phyloP scores from a whole-genome alignment of 2,113 vertebrate genomes.

The Dipodomys ordii region DNA sequence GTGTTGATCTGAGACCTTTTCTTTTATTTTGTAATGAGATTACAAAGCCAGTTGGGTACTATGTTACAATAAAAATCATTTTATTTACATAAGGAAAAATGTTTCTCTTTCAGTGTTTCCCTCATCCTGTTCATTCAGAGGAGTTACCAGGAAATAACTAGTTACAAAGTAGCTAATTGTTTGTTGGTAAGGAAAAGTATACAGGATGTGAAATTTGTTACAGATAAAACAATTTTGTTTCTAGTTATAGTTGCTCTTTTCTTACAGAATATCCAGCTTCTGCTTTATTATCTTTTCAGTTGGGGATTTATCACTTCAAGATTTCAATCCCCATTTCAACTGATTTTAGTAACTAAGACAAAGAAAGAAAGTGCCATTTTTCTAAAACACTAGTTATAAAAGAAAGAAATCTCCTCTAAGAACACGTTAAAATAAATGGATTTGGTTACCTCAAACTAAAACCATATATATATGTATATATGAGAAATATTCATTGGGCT shows the following conservation, averaged over 20 bases:
- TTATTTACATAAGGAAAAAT: neutral
- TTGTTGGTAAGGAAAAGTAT: conserved; percentile 23
- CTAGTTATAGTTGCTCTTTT: conserved; percentile 18
- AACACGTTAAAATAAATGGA: conserved; percentile 46
- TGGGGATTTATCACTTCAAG: conserved; percentile 43
- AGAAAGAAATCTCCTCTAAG: neutral
- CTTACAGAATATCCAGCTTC: neutral
- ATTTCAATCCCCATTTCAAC: conserved; percentile 17
- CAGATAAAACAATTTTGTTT: conserved; percentile 54
- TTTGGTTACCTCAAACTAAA: conserved; percentile 54
- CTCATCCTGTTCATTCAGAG: conserved; percentile 9
- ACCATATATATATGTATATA: neutral
- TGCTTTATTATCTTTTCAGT: neutral
- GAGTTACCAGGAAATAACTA: conserved; percentile 7
- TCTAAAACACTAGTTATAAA: conserved; percentile 42
- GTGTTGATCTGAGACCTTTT: neutral
- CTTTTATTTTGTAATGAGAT: conserved; percentile 39
- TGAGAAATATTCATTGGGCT: conserved; percentile 14
- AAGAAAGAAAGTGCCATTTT: neutral
- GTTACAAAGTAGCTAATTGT: neutral
- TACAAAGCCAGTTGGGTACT: conserved; percentile 12
- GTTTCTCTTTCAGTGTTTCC: conserved; percentile 35
- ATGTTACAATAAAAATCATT: conserved; percentile 37
- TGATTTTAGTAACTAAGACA: conserved; percentile 49
- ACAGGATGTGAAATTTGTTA: conserved; percentile 46